phyloP scores from a whole-genome alignment of 64 coral and sea anemone species.

The Stichodactyla mertensii region DNA sequence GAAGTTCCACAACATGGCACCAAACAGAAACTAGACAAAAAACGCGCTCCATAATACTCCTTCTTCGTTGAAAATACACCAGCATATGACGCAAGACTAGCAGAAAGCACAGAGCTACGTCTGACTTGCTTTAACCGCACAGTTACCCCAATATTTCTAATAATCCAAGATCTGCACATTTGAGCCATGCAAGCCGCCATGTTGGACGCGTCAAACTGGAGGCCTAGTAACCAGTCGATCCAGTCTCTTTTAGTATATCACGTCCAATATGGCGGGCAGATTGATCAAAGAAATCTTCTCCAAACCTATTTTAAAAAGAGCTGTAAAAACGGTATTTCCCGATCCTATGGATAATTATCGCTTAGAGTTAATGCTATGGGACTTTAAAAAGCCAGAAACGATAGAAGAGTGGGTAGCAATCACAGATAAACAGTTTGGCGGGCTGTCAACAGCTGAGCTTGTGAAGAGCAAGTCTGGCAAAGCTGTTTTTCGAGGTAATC shows the following conservation, averaged over 20 bases:
- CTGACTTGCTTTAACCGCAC: neutral
- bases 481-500: conserved; percentile 70
- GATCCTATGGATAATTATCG: conserved; percentile 86
- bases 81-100: neutral
- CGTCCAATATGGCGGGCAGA: conserved; percentile 60
- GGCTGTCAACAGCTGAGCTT: conserved; percentile 72
- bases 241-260: neutral
- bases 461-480: conserved; percentile 59
- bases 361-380: conserved; percentile 75
- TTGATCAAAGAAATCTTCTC: conserved; percentile 51
- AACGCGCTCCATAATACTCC: neutral
- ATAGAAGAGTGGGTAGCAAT: conserved; percentile 68
- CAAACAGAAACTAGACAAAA: neutral
- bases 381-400: conserved; percentile 67
- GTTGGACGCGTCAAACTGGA: conserved; percentile 7
- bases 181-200: conserved; percentile 28
- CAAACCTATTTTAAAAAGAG: conserved; percentile 55
- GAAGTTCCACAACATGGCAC: neutral
- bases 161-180: neutral
- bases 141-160: neutral
- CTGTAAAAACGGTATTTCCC: conserved; percentile 67
- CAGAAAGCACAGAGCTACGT: neutral
- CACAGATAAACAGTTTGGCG: conserved; percentile 90
- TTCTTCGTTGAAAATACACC: neutral
- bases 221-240: neutral